Percentiles rank a stretch among this genome's conserved stretches.
phyloP scores from a whole-genome alignment of 92 coral and sea anemone species.

The Umimayanthus chanpuru region DNA sequence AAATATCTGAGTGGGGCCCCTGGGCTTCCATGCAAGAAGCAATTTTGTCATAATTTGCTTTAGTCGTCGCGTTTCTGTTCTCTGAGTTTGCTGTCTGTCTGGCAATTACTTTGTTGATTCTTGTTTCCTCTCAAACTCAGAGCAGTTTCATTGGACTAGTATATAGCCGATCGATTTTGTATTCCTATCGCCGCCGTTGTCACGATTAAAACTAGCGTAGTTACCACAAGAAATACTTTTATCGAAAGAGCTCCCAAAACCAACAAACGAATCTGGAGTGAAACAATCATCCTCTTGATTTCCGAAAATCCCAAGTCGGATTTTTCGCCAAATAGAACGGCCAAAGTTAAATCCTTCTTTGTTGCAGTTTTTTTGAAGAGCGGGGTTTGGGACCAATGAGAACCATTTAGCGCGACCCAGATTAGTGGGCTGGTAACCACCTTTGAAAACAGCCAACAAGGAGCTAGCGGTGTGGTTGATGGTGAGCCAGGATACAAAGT shows the following conservation, averaged over 20 bases:
- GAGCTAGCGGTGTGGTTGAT: conserved; percentile 33
- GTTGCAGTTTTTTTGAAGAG: conserved; percentile 19
- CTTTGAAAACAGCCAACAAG: conserved; percentile 10
- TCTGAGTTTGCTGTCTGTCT: background rate
- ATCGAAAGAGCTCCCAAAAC: conserved; percentile 10
- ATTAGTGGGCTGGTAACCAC: conserved; percentile 29
- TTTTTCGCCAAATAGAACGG: background rate
- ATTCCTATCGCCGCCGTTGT: conserved; percentile 20
- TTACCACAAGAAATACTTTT: conserved; percentile 14
- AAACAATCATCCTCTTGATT: background rate
- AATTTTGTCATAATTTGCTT: background rate
- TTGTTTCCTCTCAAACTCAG: too few relatives aligned
- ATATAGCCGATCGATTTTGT: conserved; percentile 28
- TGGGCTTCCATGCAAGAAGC: too few relatives aligned
- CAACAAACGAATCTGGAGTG: conserved; percentile 35
- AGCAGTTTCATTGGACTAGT: conserved; percentile 5
- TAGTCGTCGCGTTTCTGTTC: background rate
- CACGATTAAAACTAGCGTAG: background rate
- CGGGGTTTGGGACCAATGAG: conserved; percentile 34
- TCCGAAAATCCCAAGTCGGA: conserved; percentile 32
- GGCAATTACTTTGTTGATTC: too few relatives aligned
- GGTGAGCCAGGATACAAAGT: background rate
- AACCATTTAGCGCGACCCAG: conserved; percentile 36
- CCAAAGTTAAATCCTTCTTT: conserved; percentile 28
- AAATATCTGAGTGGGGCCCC: too few relatives aligned